Conservation (phyloP, 2,888 invertebrate species). For the Eupithecia insigniata region DNA sequence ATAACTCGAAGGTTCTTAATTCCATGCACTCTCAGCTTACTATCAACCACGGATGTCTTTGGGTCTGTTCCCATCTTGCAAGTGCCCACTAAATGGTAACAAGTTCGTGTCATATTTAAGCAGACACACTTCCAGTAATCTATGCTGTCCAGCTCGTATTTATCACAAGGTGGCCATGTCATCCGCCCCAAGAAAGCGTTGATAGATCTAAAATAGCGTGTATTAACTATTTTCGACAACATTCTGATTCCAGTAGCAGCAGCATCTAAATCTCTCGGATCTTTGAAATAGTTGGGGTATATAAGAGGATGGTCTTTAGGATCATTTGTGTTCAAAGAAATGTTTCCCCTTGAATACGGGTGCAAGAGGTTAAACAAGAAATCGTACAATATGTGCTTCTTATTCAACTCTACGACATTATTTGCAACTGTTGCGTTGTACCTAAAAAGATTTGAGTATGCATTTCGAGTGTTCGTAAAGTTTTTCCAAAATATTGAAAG, state of each 20-base stretch:
- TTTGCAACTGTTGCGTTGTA: slow-evolving; percentile 41
- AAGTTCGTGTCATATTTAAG: slow-evolving; percentile 76
- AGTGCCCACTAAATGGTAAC: slow-evolving; percentile 89
- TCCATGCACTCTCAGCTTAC: slow-evolving; percentile 86
- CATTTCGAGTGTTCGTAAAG: slow-evolving; percentile 39
- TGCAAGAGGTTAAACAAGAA: slow-evolving; percentile 69
- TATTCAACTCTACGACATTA: slow-evolving; percentile 53
- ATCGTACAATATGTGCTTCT: slow-evolving; percentile 58
- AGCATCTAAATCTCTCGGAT: slow-evolving; percentile 78
- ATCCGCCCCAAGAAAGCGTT: slow-evolving; percentile 56
- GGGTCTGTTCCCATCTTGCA: slow-evolving; percentile 83
- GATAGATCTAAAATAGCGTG: slow-evolving; percentile 58
- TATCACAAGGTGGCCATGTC: slow-evolving; percentile 56
- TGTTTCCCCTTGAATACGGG: slow-evolving; percentile 80
- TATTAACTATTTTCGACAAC: slow-evolving; percentile 56
- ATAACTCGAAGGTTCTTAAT: slow-evolving; percentile 86
- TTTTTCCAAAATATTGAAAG: slow-evolving; percentile 56
- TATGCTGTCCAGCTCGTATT: slow-evolving; percentile 51
- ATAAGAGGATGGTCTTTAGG: slow-evolving; percentile 82
- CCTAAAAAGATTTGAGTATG: slow-evolving; percentile 50
- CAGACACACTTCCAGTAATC: slow-evolving; percentile 65
- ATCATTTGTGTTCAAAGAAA: slow-evolving; percentile 82
- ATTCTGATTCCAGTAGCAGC: slow-evolving; percentile 58
- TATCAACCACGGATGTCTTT: slow-evolving; percentile 69
- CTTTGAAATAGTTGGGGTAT: slow-evolving; percentile 85